These are phyloP conservation scores for Tenebrosternarchus preto DNA, from an alignment of 2,113 vertebrate genomes.

Conservation along the genomic window DNA sequence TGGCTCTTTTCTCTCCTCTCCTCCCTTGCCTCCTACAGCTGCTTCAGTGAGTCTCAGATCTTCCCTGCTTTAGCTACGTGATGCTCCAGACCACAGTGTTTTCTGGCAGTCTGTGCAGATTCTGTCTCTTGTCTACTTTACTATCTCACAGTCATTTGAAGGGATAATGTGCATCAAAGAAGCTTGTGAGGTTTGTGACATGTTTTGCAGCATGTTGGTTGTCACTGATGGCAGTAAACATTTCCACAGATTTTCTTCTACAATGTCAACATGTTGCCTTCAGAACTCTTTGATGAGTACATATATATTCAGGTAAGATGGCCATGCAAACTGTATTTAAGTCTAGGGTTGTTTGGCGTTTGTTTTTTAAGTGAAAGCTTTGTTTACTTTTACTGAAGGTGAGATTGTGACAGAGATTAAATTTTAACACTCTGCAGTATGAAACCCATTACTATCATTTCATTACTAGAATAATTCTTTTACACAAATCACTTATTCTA, in stretches of 20 bases:
- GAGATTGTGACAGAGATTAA: no score
- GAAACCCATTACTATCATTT: no score
- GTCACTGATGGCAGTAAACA: not conserved
- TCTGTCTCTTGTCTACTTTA: not conserved
- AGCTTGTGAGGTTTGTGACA: no score
- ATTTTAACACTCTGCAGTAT: no score
- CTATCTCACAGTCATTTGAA: not conserved
- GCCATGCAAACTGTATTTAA: no score
- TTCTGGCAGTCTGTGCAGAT: not conserved
- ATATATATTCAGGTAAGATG: slow-evolving; percentile 82
- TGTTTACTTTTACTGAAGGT: no score
- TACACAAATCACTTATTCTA: no score
- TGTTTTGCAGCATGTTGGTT: not conserved
- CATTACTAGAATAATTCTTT: no score
- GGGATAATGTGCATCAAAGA: not conserved
- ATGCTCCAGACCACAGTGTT: no score
- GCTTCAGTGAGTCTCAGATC: slow-evolving; percentile 33
- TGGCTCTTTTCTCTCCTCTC: slow-evolving; percentile 20
- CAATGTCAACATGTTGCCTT: slow-evolving; percentile 90
- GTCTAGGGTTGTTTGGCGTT: no score
- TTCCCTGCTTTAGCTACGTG: no score
- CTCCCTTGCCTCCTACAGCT: slow-evolving; percentile 18
- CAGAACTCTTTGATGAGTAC: slow-evolving; percentile 88
- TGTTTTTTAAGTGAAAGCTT: no score
- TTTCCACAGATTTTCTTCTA: slow-evolving; percentile 88